Base-by-base conservation (phyloP, 2,888 invertebrate species). In the Drosophila neotestacea region DNA sequence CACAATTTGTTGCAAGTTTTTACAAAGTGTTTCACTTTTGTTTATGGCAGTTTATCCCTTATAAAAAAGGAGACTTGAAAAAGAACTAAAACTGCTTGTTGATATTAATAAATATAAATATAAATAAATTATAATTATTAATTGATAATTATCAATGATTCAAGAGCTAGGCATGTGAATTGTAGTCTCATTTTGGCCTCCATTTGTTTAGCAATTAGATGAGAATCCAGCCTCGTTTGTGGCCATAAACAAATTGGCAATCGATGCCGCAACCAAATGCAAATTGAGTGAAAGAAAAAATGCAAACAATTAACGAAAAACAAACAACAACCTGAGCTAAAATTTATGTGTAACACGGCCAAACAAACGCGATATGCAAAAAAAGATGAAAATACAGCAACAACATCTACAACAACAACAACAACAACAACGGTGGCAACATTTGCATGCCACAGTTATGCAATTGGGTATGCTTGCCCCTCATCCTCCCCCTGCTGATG, bases 261-360 rank as follows among this genome's bases (percentile, higher is more conserved):
- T 85, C 84, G 80, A 85, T 85, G 85, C 84, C 73, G 84, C 88
- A 88, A 85, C 85, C 67, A 39, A 54, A 54, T 46, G 54, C 38
- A 60, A 60, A 46, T 46, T 11, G 36, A 56, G 38, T 56, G 56
- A 56, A 60, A 60, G 55, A 61, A 73, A 78, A 76, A 88, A 85
- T 73, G 67, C 81, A 73, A 77, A 85, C 74, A 85, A 78, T 77
- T 81, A 87, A 63, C 70, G 42, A 70, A 51, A 68, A 60, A 56
- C 55, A 48, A 66, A 51, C 65, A 72, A 63, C 61, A 68, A 62
- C 27, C 41, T 44, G 66, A 47, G 75, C 55, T 28, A 77, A 82
- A 82, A 84, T 84, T 84, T 82, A 84, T 84, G 88, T 87, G 67
- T 85, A 84, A 75, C 87, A 72, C 62, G 62, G 63, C 48, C 64